Conservation (phyloP, 2,888 invertebrate genomes). For the Pristionchus exspectatus region DNA sequence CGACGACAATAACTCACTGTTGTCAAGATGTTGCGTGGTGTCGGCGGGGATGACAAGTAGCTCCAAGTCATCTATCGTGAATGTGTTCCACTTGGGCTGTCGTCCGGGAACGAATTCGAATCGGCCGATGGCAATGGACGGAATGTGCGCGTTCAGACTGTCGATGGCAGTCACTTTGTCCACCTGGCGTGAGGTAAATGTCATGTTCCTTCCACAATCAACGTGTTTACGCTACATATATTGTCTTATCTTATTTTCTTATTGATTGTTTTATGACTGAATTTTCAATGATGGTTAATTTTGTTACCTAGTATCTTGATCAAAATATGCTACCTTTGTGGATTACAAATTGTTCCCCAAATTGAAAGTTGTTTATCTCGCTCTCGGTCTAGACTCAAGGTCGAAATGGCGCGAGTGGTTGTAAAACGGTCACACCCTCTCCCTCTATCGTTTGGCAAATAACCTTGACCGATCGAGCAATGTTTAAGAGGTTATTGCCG, state of each 20-base stretch:
- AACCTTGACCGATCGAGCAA: neutral
- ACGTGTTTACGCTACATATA: no score
- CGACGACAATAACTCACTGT: neutral
- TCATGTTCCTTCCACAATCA: no score
- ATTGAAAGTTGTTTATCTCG: neutral
- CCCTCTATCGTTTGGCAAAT: neutral
- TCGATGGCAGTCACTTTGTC: constrained; percentile 18
- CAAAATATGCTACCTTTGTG: no score
- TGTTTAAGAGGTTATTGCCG: constrained; percentile 2
- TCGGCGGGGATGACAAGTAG: constrained; percentile 12
- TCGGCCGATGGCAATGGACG: neutral
- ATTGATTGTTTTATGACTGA: no score
- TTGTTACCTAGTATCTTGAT: no score
- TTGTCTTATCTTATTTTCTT: no score
- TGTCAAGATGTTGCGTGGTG: neutral
- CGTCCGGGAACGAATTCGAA: neutral
- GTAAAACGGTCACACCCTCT: neutral
- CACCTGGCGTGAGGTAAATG: neutral
- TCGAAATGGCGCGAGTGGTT: neutral
- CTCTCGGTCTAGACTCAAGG: neutral
- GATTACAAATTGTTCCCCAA: neutral
- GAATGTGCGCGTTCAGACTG: neutral
- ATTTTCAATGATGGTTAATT: no score
- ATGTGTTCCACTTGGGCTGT: neutral
- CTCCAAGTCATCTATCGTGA: neutral